Conservation (phyloP, 2,797 vertebrate genomes). For the Dicrostonyx torquatus region DNA sequence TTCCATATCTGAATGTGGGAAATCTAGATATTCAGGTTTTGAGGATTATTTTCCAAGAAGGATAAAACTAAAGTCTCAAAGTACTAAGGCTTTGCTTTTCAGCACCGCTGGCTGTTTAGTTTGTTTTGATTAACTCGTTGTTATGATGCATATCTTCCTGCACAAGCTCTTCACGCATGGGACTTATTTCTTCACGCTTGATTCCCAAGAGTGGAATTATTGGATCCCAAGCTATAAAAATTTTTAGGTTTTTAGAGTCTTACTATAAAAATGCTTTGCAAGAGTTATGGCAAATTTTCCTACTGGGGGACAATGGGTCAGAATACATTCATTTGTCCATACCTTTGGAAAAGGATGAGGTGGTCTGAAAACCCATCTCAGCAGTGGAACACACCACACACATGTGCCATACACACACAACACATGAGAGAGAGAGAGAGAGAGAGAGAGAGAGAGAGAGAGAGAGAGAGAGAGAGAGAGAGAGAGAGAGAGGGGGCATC, state of each 20-base stretch:
- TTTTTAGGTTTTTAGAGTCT: slow-evolving; percentile 62
- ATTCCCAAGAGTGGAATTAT: slow-evolving; percentile 62
- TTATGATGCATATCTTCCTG: slow-evolving; percentile 55
- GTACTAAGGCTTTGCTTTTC: not conserved
- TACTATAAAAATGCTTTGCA: slow-evolving; percentile 58
- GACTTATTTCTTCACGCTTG: slow-evolving; percentile 55
- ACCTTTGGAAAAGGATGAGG: not conserved
- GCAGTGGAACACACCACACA: not conserved
- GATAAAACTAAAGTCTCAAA: not conserved
- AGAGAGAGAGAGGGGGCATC: not conserved
- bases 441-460: too few relatives aligned
- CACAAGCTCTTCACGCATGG: slow-evolving; percentile 47
- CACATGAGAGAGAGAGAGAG: too few relatives aligned
- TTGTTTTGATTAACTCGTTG: slow-evolving; percentile 54
- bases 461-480: not conserved
- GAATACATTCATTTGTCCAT: slow-evolving; percentile 16
- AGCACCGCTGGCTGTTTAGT: slow-evolving; percentile 19
- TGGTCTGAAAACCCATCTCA: not conserved
- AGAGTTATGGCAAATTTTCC: slow-evolving; percentile 53
- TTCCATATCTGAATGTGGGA: not conserved
- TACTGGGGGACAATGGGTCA: slow-evolving; percentile 4
- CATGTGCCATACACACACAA: not conserved
- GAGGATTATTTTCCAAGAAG: slow-evolving; percentile 36
- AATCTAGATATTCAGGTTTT: slow-evolving; percentile 32
- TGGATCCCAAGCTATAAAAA: slow-evolving; percentile 58